Evolutionary conservation across 2,888 invertebrate species (phyloP), one percentile per base, ranked within the genome.

Genomic region (Candidula unifasciata): DNA sequence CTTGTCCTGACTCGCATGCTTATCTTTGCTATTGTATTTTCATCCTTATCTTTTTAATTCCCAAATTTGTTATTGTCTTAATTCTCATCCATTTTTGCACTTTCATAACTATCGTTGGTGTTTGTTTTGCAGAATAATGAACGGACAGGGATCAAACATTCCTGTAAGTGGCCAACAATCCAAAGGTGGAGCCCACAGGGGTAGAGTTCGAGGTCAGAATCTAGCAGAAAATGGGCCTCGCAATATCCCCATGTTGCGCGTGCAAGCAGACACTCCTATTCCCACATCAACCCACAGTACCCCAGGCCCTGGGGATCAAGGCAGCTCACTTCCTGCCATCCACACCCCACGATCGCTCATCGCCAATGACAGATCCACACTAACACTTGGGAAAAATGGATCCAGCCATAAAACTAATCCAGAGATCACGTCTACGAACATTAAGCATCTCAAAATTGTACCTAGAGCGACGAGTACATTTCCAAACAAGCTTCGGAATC

Each of bases 201-300:
- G 68, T 10, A 68, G 24, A 52, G 69, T 30, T 66, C 66, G 66
- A 13, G 77, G 33, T 10, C 68, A 68, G 21, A 68, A 33, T 52
- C 30, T 66, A 86, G 86, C 69, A 21, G 86, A 76, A 27, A 80
- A 82, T 66, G 84, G 82, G 27, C 83, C 79, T 37, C 80, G 83
- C 60, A 88, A 86, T 76, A 91, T 92, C 35, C 92, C 92, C 6
- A 89, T 90, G n/a, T 86, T 92, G 33, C 87, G 91, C 44, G 89
- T 92, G 69, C 91, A 92, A 86, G 86, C 91, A 0, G 91, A 91
- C 52, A 92, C 92, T n/a, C 92, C 92, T 21, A 89, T 89, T 13
- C 91, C 91, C 5, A 81, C 87, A 27, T 86, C 86, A 30, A 87
- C 85, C 33, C 83, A 87, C 27, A 88, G 88, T 84, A 89, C 90